Conservation (phyloP, 1,140 invertebrate genomes). For the Dendroctonus ponderosae region DNA sequence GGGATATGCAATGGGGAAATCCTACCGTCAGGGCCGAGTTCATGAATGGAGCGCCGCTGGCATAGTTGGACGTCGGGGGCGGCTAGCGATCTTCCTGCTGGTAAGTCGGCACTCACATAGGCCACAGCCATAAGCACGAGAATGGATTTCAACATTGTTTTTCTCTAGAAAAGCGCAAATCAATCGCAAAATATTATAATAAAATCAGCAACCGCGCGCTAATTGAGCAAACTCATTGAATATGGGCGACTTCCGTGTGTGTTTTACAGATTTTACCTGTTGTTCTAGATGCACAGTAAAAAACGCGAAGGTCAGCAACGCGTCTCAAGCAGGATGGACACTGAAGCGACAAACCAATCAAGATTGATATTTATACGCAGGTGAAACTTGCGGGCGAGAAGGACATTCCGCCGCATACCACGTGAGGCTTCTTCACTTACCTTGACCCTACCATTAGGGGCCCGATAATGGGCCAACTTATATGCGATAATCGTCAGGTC, state of each 20-base stretch:
- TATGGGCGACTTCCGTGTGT: too few relatives aligned
- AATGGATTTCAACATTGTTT: slow-evolving; percentile 24
- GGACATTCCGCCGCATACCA: background rate
- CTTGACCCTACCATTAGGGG: slow-evolving; percentile 12
- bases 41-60: slow-evolving; percentile 66
- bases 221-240: too few relatives aligned
- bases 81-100: slow-evolving; percentile 67
- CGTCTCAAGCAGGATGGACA: too few relatives aligned
- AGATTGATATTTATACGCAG: slow-evolving; percentile 32
- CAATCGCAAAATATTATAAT: too few relatives aligned
- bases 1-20: background rate
- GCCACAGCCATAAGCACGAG: slow-evolving; percentile 23
- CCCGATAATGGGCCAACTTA: slow-evolving; percentile 3
- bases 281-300: too few relatives aligned
- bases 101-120: slow-evolving; percentile 61
- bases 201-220: too few relatives aligned
- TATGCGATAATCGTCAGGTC: slow-evolving; percentile 5
- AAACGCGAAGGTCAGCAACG: too few relatives aligned
- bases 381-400: slow-evolving; percentile 31
- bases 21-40: slow-evolving; percentile 62
- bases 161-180: too few relatives aligned
- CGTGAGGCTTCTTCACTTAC: slow-evolving; percentile 8
- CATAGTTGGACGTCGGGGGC: slow-evolving; percentile 69
- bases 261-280: too few relatives aligned
- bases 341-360: slow-evolving; percentile 28